Evolutionary conservation across 2,113 vertebrate genomes (phyloP).

Genomic region (Peromyscus maniculatus): DNA sequence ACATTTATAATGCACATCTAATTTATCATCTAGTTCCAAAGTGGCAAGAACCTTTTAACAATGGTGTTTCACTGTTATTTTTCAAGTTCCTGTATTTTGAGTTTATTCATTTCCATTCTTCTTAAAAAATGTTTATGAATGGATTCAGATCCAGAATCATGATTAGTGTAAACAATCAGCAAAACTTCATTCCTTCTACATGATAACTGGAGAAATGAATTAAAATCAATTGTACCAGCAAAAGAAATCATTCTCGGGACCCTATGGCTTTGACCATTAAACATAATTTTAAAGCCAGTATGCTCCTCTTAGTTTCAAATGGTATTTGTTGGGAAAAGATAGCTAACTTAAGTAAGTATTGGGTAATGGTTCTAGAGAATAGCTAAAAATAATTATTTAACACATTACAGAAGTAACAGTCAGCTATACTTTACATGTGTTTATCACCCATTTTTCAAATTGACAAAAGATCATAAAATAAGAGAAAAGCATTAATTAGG

Average conservation of each 20-base stretch:
- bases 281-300: background rate
- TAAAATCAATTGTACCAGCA: background rate
- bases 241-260: background rate
- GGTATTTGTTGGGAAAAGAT: background rate
- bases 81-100: background rate
- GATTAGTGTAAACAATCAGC: background rate
- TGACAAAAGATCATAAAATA: background rate
- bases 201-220: background rate
- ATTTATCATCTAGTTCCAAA: background rate
- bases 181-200: background rate
- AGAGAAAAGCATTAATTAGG: background rate
- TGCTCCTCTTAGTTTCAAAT: background rate
- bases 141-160: constrained; percentile 13
- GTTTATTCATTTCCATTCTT: background rate
- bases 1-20: background rate
- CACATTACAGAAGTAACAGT: background rate
- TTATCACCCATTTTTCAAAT: background rate
- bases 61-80: background rate
- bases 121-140: background rate
- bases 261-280: background rate
- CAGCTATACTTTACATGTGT: background rate
- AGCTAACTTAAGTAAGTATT: background rate
- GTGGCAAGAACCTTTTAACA: background rate
- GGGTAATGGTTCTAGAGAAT: background rate
- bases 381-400: background rate